phyloP scores from a whole-genome alignment of 2,797 vertebrate species.

The Myiotriccus ornatus region DNA sequence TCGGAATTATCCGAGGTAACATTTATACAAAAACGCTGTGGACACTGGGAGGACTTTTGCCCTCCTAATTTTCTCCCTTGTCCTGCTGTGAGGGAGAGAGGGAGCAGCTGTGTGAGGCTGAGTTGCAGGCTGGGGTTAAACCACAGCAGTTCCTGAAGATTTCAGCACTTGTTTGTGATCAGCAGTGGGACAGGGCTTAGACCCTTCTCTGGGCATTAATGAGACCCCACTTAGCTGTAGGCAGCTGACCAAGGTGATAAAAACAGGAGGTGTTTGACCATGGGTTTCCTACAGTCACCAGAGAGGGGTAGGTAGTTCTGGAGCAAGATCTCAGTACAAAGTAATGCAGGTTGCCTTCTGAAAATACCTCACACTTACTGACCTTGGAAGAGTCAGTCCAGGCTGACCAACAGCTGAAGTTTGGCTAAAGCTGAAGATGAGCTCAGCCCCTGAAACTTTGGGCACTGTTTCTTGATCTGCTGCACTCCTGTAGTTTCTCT shows the following conservation, averaged over 20 bases:
- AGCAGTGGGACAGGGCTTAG: neutral
- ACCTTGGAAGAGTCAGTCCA: neutral
- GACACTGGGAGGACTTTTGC: neutral
- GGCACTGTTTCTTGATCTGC: neutral
- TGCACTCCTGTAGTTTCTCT: neutral
- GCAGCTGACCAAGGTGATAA: neutral
- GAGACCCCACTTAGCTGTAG: neutral
- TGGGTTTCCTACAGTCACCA: neutral
- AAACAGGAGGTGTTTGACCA: neutral
- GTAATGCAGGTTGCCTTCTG: neutral
- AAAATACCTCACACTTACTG: neutral
- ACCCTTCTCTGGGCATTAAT: neutral
- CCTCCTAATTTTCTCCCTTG: neutral
- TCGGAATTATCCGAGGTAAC: neutral
- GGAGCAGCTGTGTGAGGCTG: neutral
- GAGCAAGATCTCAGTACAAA: neutral
- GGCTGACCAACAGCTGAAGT: neutral
- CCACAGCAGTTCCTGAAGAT: neutral
- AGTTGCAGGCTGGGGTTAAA: neutral
- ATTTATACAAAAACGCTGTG: neutral
- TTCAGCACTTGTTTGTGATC: neutral
- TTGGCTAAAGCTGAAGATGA: neutral
- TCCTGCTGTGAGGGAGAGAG: fast-evolving
- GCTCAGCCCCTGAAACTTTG: neutral
- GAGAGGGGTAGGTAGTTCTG: neutral